These are phyloP conservation scores for Cerastoderma edule DNA, from an alignment of 2,888 invertebrate species.

Conservation along the genomic window DNA sequence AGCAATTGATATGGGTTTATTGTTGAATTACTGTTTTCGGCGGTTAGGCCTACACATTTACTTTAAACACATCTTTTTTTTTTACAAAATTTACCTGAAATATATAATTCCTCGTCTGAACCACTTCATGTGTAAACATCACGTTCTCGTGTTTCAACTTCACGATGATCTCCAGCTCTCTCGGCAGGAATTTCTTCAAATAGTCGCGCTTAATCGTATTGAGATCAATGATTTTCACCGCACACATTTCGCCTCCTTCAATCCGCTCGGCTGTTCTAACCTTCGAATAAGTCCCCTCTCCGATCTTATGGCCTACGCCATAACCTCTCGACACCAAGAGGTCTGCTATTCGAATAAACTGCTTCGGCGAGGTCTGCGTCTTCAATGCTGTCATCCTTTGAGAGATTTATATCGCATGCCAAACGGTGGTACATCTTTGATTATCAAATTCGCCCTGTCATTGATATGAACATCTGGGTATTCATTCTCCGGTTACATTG, in stretches of 20 bases:
- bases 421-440: background rate
- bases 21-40: too few relatives aligned
- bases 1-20: too few relatives aligned
- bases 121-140: slow-evolving; percentile 89
- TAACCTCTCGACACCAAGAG: slow-evolving; percentile 82
- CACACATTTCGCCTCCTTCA: slow-evolving; percentile 80
- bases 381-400: slow-evolving; percentile 24
- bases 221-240: slow-evolving; percentile 92
- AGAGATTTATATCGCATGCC: background rate
- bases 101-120: slow-evolving; percentile 90
- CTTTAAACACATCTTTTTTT: too few relatives aligned
- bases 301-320: slow-evolving; percentile 87
- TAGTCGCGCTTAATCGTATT: slow-evolving; percentile 89
- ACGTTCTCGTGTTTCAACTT: slow-evolving; percentile 91
- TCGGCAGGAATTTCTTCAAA: slow-evolving; percentile 90
- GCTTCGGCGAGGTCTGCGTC: slow-evolving; percentile 52
- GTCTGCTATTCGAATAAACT: slow-evolving; percentile 67
- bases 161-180: slow-evolving; percentile 90
- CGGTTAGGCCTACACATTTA: too few relatives aligned
- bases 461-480: background rate
- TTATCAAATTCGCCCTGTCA: background rate
- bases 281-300: slow-evolving; percentile 95
- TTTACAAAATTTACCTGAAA: too few relatives aligned
- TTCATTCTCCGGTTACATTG: slow-evolving; percentile 10
- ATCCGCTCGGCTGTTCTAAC: slow-evolving; percentile 85